Evolutionary conservation across 2,888 invertebrate species (phyloP).

Genomic region (Caenorhabditis japonica): DNA sequence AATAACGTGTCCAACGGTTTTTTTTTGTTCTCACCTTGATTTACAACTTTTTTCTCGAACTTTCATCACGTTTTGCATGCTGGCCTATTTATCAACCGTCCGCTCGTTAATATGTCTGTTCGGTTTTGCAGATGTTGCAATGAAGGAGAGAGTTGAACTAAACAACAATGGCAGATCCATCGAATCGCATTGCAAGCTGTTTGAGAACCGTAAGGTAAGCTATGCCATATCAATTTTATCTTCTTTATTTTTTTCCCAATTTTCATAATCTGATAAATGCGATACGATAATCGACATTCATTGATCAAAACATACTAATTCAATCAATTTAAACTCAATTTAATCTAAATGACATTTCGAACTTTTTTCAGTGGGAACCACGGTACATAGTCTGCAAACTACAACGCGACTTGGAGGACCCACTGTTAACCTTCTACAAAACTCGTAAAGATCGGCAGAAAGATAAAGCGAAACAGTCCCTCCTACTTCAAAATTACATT

Average conservation of each 20-base stretch:
- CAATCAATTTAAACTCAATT: background rate
- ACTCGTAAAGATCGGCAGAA: slow-evolving; percentile 56
- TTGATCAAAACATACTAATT: slow-evolving; percentile 11
- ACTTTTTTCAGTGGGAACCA: slow-evolving; percentile 55
- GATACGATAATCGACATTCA: no score
- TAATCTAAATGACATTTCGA: background rate
- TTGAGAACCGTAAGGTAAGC: slow-evolving; percentile 53
- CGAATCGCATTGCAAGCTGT: slow-evolving; percentile 56
- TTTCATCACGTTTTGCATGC: slow-evolving; percentile 41
- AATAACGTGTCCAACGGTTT: slow-evolving; percentile 46
- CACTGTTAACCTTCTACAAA: slow-evolving; percentile 56
- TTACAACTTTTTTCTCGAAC: slow-evolving; percentile 40
- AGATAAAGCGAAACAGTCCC: slow-evolving; percentile 48
- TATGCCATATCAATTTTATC: background rate
- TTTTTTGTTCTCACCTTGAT: slow-evolving; percentile 42
- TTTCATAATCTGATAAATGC: background rate
- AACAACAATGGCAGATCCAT: slow-evolving; percentile 63
- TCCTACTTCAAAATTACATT: slow-evolving; percentile 54
- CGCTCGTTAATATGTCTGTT: slow-evolving; percentile 6
- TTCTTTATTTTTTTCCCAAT: background rate
- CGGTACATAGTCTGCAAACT: slow-evolving; percentile 57
- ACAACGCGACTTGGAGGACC: slow-evolving; percentile 53
- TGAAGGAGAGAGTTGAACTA: slow-evolving; percentile 62
- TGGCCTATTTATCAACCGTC: no score
- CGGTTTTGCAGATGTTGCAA: slow-evolving; percentile 44